These are phyloP conservation scores for Drosophila miranda DNA, from an alignment of 1,140 invertebrate genomes.

Conservation along the genomic window DNA sequence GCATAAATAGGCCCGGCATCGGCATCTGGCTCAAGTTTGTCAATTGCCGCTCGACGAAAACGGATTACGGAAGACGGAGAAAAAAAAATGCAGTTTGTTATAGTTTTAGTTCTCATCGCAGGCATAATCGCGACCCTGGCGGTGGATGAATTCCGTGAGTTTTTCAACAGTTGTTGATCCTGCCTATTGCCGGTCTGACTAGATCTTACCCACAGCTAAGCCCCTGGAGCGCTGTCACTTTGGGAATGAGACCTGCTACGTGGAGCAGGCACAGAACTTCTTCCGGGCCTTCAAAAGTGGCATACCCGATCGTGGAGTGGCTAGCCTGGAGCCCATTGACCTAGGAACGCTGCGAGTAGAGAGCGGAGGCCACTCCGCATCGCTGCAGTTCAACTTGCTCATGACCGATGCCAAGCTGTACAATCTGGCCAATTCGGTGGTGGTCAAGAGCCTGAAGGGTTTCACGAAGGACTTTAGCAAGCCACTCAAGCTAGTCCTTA, in stretches of 20 bases:
- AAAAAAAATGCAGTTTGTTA: conserved; percentile 27
- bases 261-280: conserved; percentile 36
- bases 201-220: conserved; percentile 19
- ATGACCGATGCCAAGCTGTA: conserved; percentile 40
- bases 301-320: conserved; percentile 28
- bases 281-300: conserved; percentile 36
- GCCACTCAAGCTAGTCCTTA: conserved; percentile 38
- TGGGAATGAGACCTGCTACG: conserved; percentile 45
- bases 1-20: conserved; percentile 31
- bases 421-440: conserved; percentile 16
- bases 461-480: conserved; percentile 43
- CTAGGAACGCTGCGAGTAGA: conserved; percentile 37
- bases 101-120: not conserved
- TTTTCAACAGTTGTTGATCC: too few relatives aligned
- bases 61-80: conserved; percentile 1
- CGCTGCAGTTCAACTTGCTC: conserved; percentile 51
- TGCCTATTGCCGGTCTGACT: too few relatives aligned
- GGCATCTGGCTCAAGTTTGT: not conserved
- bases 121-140: not conserved
- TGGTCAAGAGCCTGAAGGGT: conserved; percentile 38
- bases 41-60: conserved; percentile 17
- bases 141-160: conserved; percentile 34
- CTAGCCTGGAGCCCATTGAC: conserved; percentile 29
- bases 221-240: conserved; percentile 40
- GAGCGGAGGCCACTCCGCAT: conserved; percentile 29